Percentiles rank a stretch among this genome's conserved stretches.
Evolutionary conservation across 2,888 invertebrate genomes (phyloP).

Genomic region (Zaprionus obscuricornis): DNA sequence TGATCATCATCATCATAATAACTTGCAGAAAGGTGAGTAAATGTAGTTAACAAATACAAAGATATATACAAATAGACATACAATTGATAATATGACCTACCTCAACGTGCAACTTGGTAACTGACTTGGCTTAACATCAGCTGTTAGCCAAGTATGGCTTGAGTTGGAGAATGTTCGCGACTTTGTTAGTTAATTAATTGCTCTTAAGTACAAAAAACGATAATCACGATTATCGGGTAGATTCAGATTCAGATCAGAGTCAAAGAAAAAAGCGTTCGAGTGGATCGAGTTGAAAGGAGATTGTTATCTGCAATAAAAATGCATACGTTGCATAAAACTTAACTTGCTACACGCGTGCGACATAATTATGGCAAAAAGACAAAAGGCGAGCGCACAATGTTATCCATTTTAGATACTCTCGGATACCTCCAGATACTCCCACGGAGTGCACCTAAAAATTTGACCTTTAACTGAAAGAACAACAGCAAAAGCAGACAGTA

Average conservation of each 20-base stretch:
- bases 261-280: conserved; percentile 36
- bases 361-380: conserved; percentile 32
- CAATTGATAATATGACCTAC: conserved; percentile 24
- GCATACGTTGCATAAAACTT: conserved; percentile 60
- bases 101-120: conserved; percentile 19
- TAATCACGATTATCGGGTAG: conserved; percentile 70
- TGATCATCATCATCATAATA: conserved; percentile 84
- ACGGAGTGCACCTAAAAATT: conserved; percentile 61
- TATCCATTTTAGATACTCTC: conserved; percentile 17
- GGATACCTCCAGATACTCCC: conserved; percentile 61
- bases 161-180: conserved; percentile 11
- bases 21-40: conserved; percentile 83
- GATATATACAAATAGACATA: conserved; percentile 11
- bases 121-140: conserved; percentile 31
- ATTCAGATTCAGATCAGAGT: conserved; percentile 47
- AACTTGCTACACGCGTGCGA: conserved; percentile 78
- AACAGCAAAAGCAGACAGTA: conserved; percentile 27
- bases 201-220: conserved; percentile 66
- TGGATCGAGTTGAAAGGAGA: conserved; percentile 44
- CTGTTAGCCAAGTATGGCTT: conserved; percentile 32
- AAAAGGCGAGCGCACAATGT: conserved; percentile 57
- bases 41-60: not conserved
- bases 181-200: conserved; percentile 67
- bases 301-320: conserved; percentile 52
- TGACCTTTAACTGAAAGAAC: conserved; percentile 74